Percentiles rank a stretch among this genome's conserved stretches.
Evolutionary conservation across 2,797 vertebrate species (phyloP).

Genomic region (Trematomus bernacchii): DNA sequence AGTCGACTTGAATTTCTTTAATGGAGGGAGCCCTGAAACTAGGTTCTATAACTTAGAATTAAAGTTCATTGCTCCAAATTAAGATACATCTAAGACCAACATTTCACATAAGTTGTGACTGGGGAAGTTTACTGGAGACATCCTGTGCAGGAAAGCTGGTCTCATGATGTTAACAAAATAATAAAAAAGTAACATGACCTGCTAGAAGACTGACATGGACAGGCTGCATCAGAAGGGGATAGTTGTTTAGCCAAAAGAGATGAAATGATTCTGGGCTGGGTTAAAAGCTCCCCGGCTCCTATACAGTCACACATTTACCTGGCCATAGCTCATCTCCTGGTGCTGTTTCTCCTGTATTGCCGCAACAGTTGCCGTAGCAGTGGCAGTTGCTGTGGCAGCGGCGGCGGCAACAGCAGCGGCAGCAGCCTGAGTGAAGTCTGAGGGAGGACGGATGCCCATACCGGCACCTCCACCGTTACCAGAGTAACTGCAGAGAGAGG

Average conservation of each 20-base stretch:
- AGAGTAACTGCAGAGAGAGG: conserved; percentile 84
- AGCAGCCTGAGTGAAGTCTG: conserved; percentile 94
- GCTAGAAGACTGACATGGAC: not conserved
- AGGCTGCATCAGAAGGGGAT: not conserved
- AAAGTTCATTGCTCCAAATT: no score
- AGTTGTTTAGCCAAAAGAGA: not conserved
- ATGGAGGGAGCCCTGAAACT: not conserved
- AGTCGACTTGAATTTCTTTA: not conserved
- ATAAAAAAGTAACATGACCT: not conserved
- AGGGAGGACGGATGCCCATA: conserved; percentile 86
- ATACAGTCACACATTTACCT: conserved; percentile 23
- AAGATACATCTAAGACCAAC: no score
- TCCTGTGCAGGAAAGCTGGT: not conserved
- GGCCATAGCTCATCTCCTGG: conserved; percentile 93
- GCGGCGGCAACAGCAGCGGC: conserved; percentile 93
- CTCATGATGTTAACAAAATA: not conserved
- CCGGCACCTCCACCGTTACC: conserved; percentile 86
- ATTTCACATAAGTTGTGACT: no score
- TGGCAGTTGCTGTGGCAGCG: conserved; percentile 94
- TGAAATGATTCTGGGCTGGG: not conserved
- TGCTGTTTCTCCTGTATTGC: conserved; percentile 97
- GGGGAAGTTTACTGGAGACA: not conserved
- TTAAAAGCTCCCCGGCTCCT: not conserved
- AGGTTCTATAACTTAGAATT: no score
- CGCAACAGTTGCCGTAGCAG: conserved; percentile 94